Conservation (phyloP, 2,888 invertebrate species). For the Ochlodes sylvanus region DNA sequence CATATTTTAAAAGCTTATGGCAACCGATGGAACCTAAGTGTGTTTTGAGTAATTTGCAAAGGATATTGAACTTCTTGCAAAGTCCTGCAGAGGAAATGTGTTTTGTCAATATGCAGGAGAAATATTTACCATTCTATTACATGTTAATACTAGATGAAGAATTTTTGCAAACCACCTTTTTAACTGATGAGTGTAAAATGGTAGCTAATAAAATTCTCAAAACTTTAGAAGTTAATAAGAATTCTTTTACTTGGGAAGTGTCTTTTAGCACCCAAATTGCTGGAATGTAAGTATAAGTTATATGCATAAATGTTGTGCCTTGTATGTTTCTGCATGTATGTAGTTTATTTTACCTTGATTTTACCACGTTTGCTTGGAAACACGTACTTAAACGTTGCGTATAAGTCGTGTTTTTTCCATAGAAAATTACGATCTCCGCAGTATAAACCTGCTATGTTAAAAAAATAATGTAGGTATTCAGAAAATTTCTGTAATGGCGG, state of each 20-base stretch:
- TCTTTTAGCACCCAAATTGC: neutral
- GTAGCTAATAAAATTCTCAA: constrained; percentile 14
- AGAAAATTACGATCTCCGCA: too few relatives aligned
- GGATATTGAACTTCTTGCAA: constrained; percentile 13
- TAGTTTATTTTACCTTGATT: too few relatives aligned
- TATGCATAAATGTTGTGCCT: too few relatives aligned
- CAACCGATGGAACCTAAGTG: neutral
- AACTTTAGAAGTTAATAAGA: neutral
- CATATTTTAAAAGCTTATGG: neutral
- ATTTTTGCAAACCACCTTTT: constrained; percentile 2
- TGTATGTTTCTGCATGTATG: too few relatives aligned
- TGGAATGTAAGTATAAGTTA: constrained; percentile 10
- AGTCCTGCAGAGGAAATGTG: constrained; percentile 7
- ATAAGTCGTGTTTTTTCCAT: too few relatives aligned
- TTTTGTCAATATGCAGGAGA: constrained; percentile 8
- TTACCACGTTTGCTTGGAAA: too few relatives aligned
- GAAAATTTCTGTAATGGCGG: too few relatives aligned
- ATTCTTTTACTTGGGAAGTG: constrained; percentile 2
- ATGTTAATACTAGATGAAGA: constrained; percentile 14
- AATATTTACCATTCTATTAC: constrained; percentile 19
- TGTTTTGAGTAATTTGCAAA: neutral
- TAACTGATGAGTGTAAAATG: constrained; percentile 25
- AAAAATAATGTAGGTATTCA: too few relatives aligned
- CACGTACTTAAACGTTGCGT: too few relatives aligned
- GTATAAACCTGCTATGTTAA: too few relatives aligned